Base-by-base conservation (phyloP, 2,888 invertebrate species). In the Eupithecia centaureata region DNA sequence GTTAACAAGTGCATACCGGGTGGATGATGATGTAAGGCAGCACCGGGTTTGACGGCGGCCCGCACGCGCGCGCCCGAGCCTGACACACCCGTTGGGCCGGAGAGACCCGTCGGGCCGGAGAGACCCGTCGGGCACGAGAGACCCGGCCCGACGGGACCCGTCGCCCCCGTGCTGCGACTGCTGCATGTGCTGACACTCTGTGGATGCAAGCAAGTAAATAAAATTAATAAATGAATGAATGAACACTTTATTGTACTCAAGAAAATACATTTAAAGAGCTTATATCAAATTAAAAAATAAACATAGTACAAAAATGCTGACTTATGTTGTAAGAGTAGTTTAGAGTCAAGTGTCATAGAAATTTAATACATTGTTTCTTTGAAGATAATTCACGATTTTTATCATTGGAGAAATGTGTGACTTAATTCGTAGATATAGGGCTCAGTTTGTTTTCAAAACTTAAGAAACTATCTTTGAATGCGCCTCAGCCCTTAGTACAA, bases 1-100 rank as follows among this genome's bases (percentile, higher is more conserved):
- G 22, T 22, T 25, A 30, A n/a, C n/a, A 13, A n/a, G 15, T 59
- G 79, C 81, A 68, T 32, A 92, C 92, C 90, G 10, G 91, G 89
- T 1, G 92, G 92, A 42, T 91, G 92, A 27, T 90, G 90, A 32
- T 91, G 92, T 25, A 91, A 71, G 10, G 89, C 84, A 0, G 89
- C 85, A 0, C 91, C 92, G 27, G 89, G 83, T 0, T 86, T 73
- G 27, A 92, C 77, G 12, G 91, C 86, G 1, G 90, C 90, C 0
- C 90, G 80, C 56, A 91, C 91, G 5, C 88, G 59, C 69, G 77
- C 63, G 58, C 75, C 70, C 70, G 77, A 61, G 57, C 75, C 70
- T 69, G 77, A 61, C 56, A 74, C 69, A 61, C 72, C 33, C 52
- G 64, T 30, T 30, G 42, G 42, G 8, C 42, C 42, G n/a, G 42